Evolutionary conservation across 2,797 vertebrate genomes (phyloP), one percentile per base, ranked within the genome.

Genomic region (Spatula clypeata): DNA sequence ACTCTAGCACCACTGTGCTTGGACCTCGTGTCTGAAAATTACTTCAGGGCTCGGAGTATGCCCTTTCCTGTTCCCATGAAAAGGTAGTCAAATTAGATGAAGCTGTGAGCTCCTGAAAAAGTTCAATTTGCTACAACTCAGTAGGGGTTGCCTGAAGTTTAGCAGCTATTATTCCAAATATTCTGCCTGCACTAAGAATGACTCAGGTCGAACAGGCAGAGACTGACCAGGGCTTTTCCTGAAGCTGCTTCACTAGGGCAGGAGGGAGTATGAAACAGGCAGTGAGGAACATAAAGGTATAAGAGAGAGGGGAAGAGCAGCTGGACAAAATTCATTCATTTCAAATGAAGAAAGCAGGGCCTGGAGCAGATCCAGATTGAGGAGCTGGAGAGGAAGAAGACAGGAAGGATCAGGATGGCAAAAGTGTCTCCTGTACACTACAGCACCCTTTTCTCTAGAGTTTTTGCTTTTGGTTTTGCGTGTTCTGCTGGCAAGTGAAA

Each of bases 201-300:
- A 36, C 24, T 65, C 34, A 34, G 26, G 31, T 76, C 3, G 1
- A 67, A 23, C 40, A 53, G 32, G 18, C 10, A 74, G 38, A 9
- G 12, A 51, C 13, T 19, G 13, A 64, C 26, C 9, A 21, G 15
- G 23, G 11, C 5, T 84, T 89, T 89, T 72, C 19, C 31, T 60
- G 44, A 69, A 64, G 67, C 1, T 11, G 11, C 17, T 81, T 67
- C 45, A 10, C 0, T 2, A 8, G n/a, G 61, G 26, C 36, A 53
- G 32, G 23, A 47, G 6, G 1, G 5, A 4, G 11, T 38, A 26
- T 5, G 76, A 76, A 80, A 72, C 5, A 32, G 9, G 23, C 45
- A 72, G 7, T 0, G 0, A 70, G 38, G 34, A 80, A 64, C 1
- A 1, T 32, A 69, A 69, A 49, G 27, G 5, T 29, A 13, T 73